Conservation (phyloP, 2,888 invertebrate species). For the Pelosia muscerda region DNA sequence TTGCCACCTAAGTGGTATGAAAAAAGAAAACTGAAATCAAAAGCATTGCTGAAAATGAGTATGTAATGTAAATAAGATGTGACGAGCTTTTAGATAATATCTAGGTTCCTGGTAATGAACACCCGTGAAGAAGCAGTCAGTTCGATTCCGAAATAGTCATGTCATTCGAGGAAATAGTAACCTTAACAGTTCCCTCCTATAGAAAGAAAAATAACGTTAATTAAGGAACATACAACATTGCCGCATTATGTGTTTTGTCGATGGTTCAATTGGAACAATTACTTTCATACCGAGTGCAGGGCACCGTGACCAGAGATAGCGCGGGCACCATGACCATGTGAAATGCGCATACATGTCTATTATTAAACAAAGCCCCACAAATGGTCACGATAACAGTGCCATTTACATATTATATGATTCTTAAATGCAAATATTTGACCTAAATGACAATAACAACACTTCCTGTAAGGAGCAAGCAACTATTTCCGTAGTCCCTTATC, state of each 20-base stretch:
- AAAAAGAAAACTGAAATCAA: too few species aligned
- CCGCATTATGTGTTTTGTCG: background rate
- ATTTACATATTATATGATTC: constrained; percentile 1
- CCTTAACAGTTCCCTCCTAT: background rate
- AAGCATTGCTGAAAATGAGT: too few species aligned
- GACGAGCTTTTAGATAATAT: background rate
- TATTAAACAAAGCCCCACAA: background rate
- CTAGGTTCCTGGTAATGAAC: background rate
- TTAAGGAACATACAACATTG: background rate
- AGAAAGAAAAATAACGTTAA: constrained; percentile 1
- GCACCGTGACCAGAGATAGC: constrained; percentile 2
- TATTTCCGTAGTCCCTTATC: background rate
- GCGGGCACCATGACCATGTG: background rate
- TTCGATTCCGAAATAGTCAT: background rate
- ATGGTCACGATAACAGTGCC: background rate
- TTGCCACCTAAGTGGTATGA: too few species aligned
- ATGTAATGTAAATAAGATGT: too few species aligned
- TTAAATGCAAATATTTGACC: constrained; percentile 6
- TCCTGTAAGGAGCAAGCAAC: constrained; percentile 4
- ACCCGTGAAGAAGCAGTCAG: background rate
- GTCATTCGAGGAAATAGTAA: background rate
- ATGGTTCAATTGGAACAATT: constrained; percentile 1
- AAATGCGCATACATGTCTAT: background rate
- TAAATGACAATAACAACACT: constrained; percentile 4
- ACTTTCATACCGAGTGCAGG: background rate